Conservation (phyloP, 2,888 invertebrate species). For the Cantharis nigra region DNA sequence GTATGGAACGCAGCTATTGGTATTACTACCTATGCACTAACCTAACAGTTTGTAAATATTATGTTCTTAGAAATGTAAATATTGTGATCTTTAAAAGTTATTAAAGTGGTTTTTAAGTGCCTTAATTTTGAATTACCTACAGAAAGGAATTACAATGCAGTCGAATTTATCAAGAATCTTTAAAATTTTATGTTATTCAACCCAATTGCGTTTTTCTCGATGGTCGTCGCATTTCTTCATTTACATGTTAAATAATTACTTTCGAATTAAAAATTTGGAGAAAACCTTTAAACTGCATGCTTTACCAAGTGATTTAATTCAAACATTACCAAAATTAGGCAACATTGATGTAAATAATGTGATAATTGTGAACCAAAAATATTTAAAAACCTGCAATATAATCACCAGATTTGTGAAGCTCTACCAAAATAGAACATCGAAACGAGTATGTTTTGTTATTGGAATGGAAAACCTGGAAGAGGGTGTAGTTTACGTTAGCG, state of each 20-base stretch:
- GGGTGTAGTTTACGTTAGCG: background rate
- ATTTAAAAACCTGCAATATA: conserved; percentile 10
- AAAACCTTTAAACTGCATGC: conserved; percentile 36
- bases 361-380: conserved; percentile 38
- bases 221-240: conserved; percentile 42
- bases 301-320: conserved; percentile 35
- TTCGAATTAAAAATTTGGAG: conserved; percentile 39
- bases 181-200: conserved; percentile 20
- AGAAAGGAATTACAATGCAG: background rate
- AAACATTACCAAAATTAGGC: background rate
- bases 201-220: conserved; percentile 33
- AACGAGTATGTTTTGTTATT: conserved; percentile 1
- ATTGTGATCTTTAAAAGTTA: no score
- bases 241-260: conserved; percentile 49
- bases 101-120: background rate
- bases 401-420: background rate
- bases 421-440: background rate
- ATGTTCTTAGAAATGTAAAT: no score
- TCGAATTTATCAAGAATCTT: background rate
- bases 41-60: no score
- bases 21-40: no score
- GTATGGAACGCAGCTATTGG: no score
- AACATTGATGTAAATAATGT: conserved; percentile 44
- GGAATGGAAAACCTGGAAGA: background rate
- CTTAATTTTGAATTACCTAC: background rate